A percentile compares a stretch with the other conserved stretches of the same genome.
phyloP scores from a whole-genome alignment of 1,140 invertebrate genomes.

The Venustaconcha ellipsiformis region DNA sequence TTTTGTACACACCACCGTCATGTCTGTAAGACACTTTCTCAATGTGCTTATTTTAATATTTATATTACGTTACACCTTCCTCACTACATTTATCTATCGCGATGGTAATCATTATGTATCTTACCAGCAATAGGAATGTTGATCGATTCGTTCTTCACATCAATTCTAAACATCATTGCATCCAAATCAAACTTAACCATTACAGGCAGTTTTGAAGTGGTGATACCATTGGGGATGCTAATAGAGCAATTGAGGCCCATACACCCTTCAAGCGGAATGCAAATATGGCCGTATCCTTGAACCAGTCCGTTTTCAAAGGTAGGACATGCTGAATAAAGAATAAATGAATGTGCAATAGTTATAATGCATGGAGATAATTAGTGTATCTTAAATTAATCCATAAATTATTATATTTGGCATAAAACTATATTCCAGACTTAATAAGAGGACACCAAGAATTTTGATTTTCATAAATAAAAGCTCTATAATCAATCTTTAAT shows the following conservation, averaged over 20 bases:
- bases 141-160: neutral
- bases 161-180: neutral
- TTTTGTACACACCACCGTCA: no score
- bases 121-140: neutral
- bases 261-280: neutral
- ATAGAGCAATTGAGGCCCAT: neutral
- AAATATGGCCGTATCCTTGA: slow-evolving; percentile 3
- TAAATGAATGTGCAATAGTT: neutral
- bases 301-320: neutral
- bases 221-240: neutral
- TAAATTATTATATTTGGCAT: no score
- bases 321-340: slow-evolving; percentile 4
- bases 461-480: no score
- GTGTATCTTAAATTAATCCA: no score
- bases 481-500: no score
- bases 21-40: no score
- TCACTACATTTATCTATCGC: no score
- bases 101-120: no score
- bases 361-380: neutral
- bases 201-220: neutral
- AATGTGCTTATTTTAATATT: no score
- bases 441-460: no score
- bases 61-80: no score
- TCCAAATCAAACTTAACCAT: neutral
- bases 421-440: no score